phyloP scores from a whole-genome alignment of 92 coral and sea anemone genomes.

The Isaurus tuberculatus region DNA sequence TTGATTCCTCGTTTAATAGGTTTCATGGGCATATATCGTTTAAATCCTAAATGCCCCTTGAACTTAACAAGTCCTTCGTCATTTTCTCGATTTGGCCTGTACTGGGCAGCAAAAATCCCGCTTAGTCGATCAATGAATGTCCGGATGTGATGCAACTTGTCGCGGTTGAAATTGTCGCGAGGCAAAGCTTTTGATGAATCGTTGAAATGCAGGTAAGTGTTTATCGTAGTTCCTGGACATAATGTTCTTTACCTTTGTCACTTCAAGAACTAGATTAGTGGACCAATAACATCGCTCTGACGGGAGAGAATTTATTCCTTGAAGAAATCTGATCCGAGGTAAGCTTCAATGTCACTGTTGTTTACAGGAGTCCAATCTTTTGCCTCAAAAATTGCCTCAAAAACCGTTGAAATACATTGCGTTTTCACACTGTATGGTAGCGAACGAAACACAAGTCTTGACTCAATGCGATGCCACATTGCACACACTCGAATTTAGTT shows the following conservation, averaged over 20 bases:
- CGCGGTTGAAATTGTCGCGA: slow-evolving; percentile 20
- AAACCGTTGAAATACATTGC: not conserved
- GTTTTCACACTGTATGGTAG: not conserved
- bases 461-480: not conserved
- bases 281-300: slow-evolving; percentile 44
- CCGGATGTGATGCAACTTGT: slow-evolving; percentile 42
- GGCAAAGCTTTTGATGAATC: slow-evolving; percentile 40
- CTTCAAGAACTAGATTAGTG: slow-evolving; percentile 15
- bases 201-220: slow-evolving; percentile 41
- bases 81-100: slow-evolving; percentile 41
- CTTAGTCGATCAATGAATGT: slow-evolving; percentile 22
- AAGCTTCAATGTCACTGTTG: slow-evolving; percentile 31
- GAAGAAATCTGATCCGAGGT: slow-evolving; percentile 20
- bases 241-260: slow-evolving; percentile 17
- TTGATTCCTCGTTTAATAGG: slow-evolving; percentile 54
- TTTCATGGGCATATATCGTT: slow-evolving; percentile 57
- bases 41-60: slow-evolving; percentile 52
- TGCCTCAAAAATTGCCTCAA: not conserved
- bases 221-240: slow-evolving; percentile 52
- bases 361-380: slow-evolving; percentile 27
- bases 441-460: not conserved
- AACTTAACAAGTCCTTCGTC: slow-evolving; percentile 59
- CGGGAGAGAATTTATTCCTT: slow-evolving; percentile 38
- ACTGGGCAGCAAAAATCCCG: slow-evolving; percentile 32
- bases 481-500: not conserved